A percentile compares a stretch with the other conserved stretches of the same genome.
phyloP scores from a whole-genome alignment of 2,888 invertebrate species.

The Lasius fuliginosus region DNA sequence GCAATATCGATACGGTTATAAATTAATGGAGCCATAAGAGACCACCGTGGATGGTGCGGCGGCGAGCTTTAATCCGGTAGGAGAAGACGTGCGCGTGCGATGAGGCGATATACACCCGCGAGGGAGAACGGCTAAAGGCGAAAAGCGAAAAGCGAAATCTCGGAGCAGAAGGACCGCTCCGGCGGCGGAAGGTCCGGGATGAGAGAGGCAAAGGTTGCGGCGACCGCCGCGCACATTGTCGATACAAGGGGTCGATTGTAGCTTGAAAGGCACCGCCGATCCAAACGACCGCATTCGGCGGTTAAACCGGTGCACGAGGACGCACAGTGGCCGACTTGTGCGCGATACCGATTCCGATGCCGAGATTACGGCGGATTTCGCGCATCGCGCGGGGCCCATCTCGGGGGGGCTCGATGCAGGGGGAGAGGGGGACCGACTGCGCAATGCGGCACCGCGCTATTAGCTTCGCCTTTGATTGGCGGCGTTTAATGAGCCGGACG shows the following conservation, averaged over 20 bases:
- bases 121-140: constrained; percentile 80
- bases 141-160: constrained; percentile 82
- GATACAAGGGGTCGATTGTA: constrained; percentile 86
- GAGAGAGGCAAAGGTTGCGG: constrained; percentile 33
- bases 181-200: constrained; percentile 47
- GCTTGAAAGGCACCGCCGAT: constrained; percentile 81
- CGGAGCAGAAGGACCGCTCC: constrained; percentile 51
- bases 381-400: constrained; percentile 81
- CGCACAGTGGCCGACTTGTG: constrained; percentile 83
- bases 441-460: constrained; percentile 76
- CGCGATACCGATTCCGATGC: constrained; percentile 84
- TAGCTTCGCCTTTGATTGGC: constrained; percentile 85
- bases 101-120: constrained; percentile 80
- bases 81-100: constrained; percentile 79
- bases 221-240: constrained; percentile 77
- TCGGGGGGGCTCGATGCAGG: constrained; percentile 68
- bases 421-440: neutral
- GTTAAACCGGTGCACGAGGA: constrained; percentile 59
- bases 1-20: neutral
- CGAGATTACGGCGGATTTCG: constrained; percentile 79
- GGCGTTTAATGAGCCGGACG: constrained; percentile 84
- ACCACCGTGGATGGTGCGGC: constrained; percentile 68
- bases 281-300: constrained; percentile 56
- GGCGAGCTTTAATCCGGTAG: constrained; percentile 61
- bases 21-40: constrained; percentile 50